These are phyloP conservation scores for Malacoctenus gilli DNA, from an alignment of 2,797 vertebrate species.

Conservation along the genomic window DNA sequence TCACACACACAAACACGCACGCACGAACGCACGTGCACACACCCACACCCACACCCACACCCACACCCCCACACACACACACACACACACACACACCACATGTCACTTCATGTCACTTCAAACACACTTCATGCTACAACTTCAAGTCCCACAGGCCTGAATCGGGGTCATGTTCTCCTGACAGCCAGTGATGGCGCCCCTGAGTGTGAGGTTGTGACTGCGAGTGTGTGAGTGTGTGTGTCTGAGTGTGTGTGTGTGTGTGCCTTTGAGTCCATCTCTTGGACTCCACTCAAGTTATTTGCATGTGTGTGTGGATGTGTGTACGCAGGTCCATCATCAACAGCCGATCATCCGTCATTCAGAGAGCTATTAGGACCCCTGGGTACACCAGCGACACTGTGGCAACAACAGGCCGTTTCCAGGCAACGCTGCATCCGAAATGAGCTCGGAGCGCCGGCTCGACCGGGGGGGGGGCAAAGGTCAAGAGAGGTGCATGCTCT, in stretches of 20 bases:
- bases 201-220: constrained; percentile 1
- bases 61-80: neutral
- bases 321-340: constrained; percentile 26
- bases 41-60: neutral
- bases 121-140: constrained; percentile 23
- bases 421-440: constrained; percentile 60
- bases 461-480: constrained; percentile 45
- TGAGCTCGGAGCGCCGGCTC: constrained; percentile 33
- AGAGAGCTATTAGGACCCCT: constrained; percentile 56
- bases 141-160: constrained; percentile 50
- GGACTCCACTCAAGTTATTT: constrained; percentile 45
- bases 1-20: constrained; percentile 33
- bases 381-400: constrained; percentile 40
- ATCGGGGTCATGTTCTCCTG: constrained; percentile 67
- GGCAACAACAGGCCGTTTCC: constrained; percentile 68
- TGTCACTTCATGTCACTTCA: too few relatives aligned
- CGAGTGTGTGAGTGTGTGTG: constrained; percentile 1
- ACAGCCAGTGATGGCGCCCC: constrained; percentile 37
- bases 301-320: constrained; percentile 13
- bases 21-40: constrained; percentile 5
- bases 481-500: constrained; percentile 26
- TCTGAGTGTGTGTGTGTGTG: constrained; percentile 10
- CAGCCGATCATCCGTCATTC: constrained; percentile 54
- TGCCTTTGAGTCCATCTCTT: constrained; percentile 2
- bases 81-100: constrained; percentile 3